These are phyloP conservation scores for Matsumurasca onukii DNA, from an alignment of 1,140 invertebrate species.

Conservation along the genomic window DNA sequence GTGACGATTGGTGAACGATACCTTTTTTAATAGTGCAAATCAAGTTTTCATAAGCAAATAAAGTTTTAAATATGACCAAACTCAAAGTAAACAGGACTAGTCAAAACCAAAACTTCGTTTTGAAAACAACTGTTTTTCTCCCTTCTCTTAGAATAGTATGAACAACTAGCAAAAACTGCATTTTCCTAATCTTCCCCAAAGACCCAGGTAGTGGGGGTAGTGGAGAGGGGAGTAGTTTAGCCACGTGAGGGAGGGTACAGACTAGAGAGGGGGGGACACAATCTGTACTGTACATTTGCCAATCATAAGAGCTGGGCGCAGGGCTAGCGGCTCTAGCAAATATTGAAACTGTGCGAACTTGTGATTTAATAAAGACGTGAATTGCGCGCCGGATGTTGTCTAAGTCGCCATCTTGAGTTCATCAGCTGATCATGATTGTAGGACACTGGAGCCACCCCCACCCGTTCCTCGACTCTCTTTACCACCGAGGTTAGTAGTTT, in stretches of 20 bases:
- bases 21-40: too few relatives aligned
- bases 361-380: constrained; percentile 21
- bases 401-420: constrained; percentile 5
- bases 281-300: constrained; percentile 20
- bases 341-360: constrained; percentile 16
- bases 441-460: neutral
- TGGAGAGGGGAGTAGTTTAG: neutral
- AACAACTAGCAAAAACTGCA: too few relatives aligned
- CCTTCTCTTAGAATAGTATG: too few relatives aligned
- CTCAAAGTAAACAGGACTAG: too few relatives aligned
- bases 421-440: constrained; percentile 10
- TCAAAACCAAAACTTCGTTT: too few relatives aligned
- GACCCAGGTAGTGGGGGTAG: neutral
- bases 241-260: too few relatives aligned
- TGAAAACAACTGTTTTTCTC: too few relatives aligned
- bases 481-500: neutral
- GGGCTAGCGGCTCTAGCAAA: neutral
- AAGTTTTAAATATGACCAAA: too few relatives aligned
- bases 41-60: too few relatives aligned
- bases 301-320: constrained; percentile 3
- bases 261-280: too few relatives aligned
- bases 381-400: constrained; percentile 2
- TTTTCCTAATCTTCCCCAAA: too few relatives aligned
- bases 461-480: neutral
- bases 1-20: too few relatives aligned